A percentile compares a stretch with the other conserved stretches of the same genome.
These are phyloP conservation scores for Aphis craccivora DNA, from an alignment of 1,140 invertebrate species.

Conservation along the genomic window DNA sequence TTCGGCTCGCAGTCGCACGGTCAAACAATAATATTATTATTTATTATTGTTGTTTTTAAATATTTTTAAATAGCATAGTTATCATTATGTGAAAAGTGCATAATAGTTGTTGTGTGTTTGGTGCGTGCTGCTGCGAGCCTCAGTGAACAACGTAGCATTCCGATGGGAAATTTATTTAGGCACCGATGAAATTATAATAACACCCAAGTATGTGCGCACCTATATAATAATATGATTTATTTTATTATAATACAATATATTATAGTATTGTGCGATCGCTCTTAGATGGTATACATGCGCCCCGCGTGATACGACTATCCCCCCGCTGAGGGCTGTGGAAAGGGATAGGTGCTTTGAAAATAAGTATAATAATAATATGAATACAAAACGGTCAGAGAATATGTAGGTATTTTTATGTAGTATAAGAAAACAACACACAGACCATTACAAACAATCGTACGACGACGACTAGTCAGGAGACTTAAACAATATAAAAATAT, in stretches of 20 bases:
- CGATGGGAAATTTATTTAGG: conserved; percentile 22
- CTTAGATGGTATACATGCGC: background rate
- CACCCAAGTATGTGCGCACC: background rate
- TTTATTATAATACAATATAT: background rate
- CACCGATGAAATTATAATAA: background rate
- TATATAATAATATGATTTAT: background rate
- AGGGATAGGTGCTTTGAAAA: background rate
- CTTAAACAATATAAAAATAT: conserved; percentile 8
- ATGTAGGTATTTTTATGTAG: background rate
- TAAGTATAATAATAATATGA: background rate
- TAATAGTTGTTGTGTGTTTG: background rate
- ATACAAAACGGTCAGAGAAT: background rate
- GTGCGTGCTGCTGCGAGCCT: background rate
- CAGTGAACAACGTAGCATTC: background rate
- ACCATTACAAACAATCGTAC: background rate
- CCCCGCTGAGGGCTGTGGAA: background rate
- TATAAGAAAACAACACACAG: background rate
- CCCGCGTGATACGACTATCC: background rate
- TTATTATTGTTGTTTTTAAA: background rate
- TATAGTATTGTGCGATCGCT: background rate
- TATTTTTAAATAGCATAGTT: background rate
- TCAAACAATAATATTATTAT: background rate
- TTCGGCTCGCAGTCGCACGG: background rate
- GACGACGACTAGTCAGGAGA: background rate
- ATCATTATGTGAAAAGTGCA: background rate